Evolutionary conservation across 2,113 vertebrate genomes (phyloP).

Genomic region (Corydoras maculifer): DNA sequence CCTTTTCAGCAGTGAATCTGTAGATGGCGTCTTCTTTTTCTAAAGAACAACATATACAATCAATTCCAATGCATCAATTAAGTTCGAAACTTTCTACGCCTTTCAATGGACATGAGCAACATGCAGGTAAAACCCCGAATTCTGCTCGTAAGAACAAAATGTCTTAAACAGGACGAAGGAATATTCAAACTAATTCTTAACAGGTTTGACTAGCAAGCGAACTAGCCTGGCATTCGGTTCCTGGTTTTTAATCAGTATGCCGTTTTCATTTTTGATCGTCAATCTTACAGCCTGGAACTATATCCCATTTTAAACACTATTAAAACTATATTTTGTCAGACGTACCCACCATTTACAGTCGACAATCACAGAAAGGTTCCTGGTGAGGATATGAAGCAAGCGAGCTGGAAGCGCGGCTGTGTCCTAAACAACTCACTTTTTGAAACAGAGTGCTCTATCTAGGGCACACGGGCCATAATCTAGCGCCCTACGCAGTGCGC

Average conservation of each 20-base stretch:
- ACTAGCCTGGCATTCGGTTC: neutral
- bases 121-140: too few relatives aligned
- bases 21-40: neutral
- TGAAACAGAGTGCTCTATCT: neutral
- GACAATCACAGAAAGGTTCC: neutral
- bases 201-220: neutral
- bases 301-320: neutral
- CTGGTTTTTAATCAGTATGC: too few relatives aligned
- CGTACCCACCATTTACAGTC: neutral
- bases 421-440: neutral
- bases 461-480: neutral
- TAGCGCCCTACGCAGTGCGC: neutral
- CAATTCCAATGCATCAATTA: too few relatives aligned
- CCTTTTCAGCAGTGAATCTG: too few relatives aligned
- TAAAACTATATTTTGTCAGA: neutral
- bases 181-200: neutral
- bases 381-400: conserved; percentile 1
- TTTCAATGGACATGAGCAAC: too few relatives aligned
- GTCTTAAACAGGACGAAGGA: too few relatives aligned
- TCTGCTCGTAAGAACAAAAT: too few relatives aligned
- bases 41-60: neutral
- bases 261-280: too few relatives aligned
- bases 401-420: conserved; percentile 5
- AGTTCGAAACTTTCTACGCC: too few relatives aligned
- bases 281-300: too few relatives aligned